Evolutionary conservation across 2,797 vertebrate genomes (phyloP).

Genomic region (Galaxias olidus): DNA sequence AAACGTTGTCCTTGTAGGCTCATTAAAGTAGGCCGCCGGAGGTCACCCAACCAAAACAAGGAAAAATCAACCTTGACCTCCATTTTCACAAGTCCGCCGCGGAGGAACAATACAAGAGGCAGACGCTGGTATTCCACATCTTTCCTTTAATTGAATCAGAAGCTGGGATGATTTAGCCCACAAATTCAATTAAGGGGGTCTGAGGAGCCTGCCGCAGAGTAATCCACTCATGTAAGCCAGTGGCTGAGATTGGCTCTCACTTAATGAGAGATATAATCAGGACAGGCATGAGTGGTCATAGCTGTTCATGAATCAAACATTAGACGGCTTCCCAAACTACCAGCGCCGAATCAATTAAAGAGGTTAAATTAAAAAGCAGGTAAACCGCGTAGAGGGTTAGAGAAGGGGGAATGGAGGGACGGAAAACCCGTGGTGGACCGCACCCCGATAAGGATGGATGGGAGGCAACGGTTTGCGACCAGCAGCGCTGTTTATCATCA

Average conservation of each 20-base stretch:
- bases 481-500: too few species aligned
- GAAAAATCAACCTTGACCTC: background rate
- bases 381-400: background rate
- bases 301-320: conserved; percentile 21
- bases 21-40: background rate
- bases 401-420: too few species aligned
- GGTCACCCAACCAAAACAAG: background rate
- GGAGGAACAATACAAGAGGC: background rate
- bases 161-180: conserved; percentile 37
- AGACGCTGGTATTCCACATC: conserved; percentile 2
- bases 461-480: too few species aligned
- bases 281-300: conserved; percentile 38
- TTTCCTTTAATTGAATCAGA: conserved; percentile 25
- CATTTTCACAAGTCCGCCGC: background rate
- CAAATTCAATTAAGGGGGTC: conserved; percentile 38
- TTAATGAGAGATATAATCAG: conserved; percentile 32
- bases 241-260: conserved; percentile 26
- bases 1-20: background rate
- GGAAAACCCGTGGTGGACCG: too few species aligned
- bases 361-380: background rate
- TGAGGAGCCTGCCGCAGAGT: conserved; percentile 26
- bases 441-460: too few species aligned
- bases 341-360: conserved; percentile 11
- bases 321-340: background rate
- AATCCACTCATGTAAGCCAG: conserved; percentile 40